Evolutionary conservation across 2,113 vertebrate species (phyloP).

Genomic region (Proteles cristata): DNA sequence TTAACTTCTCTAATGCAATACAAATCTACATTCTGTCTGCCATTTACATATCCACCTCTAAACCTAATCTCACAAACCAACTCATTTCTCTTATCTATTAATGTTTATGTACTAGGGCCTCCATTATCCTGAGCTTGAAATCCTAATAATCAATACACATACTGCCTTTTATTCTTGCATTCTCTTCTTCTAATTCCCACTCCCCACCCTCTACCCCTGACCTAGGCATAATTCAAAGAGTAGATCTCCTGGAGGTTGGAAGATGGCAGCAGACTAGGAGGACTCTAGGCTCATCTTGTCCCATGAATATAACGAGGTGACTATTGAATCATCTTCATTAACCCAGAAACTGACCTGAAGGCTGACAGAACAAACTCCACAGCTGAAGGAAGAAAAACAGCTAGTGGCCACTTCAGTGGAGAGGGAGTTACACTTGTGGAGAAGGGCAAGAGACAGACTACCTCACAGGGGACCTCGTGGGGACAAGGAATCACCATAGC

Average conservation of each 20-base stretch:
- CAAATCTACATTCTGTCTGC: not conserved
- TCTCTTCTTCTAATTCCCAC: slow-evolving; percentile 8
- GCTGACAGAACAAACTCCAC: not conserved
- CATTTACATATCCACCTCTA: not conserved
- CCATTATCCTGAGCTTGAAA: not conserved
- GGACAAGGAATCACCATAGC: not conserved
- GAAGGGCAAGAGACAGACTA: not conserved
- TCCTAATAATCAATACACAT: not conserved
- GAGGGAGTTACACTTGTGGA: not conserved
- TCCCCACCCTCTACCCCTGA: not conserved
- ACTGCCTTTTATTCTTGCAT: not conserved
- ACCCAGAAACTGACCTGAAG: not conserved
- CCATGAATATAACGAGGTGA: not conserved
- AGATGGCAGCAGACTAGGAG: not conserved
- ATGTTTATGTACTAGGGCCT: not conserved
- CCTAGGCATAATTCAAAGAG: not conserved
- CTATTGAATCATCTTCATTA: not conserved
- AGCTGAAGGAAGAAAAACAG: not conserved
- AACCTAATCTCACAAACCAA: not conserved
- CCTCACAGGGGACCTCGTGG: not conserved
- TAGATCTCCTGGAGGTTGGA: not conserved
- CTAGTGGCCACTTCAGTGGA: not conserved
- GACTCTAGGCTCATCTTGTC: not conserved
- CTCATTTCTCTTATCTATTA: not conserved
- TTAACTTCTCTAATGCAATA: not conserved